phyloP scores from a whole-genome alignment of 2,113 vertebrate species.

The Centropus unirufus region DNA sequence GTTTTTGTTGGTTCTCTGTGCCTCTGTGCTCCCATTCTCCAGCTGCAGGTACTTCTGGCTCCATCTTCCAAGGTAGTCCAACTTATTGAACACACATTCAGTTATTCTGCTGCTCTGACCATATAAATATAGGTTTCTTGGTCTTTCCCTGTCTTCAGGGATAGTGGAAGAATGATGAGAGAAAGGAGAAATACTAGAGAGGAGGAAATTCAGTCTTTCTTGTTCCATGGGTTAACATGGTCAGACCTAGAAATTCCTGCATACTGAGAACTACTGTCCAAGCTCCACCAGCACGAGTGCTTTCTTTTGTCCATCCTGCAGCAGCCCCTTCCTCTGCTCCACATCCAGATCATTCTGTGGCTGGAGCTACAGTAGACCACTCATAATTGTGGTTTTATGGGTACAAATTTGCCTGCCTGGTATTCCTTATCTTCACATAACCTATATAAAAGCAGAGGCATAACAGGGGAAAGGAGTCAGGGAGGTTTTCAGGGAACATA shows the following conservation, averaged over 20 bases:
- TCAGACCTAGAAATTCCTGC: too few species aligned
- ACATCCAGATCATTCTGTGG: too few species aligned
- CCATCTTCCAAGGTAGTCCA: not conserved
- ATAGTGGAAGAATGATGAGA: too few species aligned
- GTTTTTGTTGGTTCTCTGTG: not conserved
- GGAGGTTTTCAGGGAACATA: not conserved
- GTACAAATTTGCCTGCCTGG: not conserved
- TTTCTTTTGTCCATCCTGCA: too few species aligned
- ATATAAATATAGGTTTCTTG: fast-evolving
- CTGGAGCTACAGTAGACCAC: not conserved
- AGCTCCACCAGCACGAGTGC: too few species aligned
- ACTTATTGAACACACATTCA: not conserved
- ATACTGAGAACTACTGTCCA: too few species aligned
- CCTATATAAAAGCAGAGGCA: not conserved
- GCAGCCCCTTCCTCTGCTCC: too few species aligned
- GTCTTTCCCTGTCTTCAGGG: not conserved
- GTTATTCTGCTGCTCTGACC: not conserved
- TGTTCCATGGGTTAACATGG: too few species aligned
- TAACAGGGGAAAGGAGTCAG: not conserved
- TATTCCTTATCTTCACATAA: not conserved
- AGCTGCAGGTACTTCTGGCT: not conserved
- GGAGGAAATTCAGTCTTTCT: too few species aligned
- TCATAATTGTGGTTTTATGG: not conserved
- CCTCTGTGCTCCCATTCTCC: not conserved
- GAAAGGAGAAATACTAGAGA: too few species aligned